These are phyloP conservation scores for Phrynocephalus vlangalii DNA, from an alignment of 2,797 vertebrate genomes.

Conservation along the genomic window DNA sequence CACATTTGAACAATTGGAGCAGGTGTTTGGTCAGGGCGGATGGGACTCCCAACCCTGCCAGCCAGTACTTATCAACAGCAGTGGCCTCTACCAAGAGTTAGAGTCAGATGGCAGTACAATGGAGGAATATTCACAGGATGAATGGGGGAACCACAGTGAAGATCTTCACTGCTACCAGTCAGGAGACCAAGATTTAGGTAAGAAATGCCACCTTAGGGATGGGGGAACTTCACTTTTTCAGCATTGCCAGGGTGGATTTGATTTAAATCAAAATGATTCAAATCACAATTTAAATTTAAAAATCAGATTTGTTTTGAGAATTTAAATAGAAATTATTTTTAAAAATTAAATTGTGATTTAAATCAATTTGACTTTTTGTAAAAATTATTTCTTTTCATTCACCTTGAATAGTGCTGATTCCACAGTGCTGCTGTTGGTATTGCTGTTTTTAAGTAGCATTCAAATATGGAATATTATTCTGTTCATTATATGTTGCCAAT, in stretches of 20 bases:
- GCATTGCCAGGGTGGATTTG: not conserved
- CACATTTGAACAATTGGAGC: constrained; percentile 98
- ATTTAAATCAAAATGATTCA: too few species aligned
- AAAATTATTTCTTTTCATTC: too few species aligned
- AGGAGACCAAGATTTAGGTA: constrained; percentile 92
- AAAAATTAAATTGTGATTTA: too few species aligned
- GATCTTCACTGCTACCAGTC: constrained; percentile 95
- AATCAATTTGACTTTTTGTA: too few species aligned
- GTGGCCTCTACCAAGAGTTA: constrained; percentile 97
- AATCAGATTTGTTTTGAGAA: too few species aligned
- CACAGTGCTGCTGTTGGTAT: not conserved
- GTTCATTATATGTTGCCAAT: not conserved
- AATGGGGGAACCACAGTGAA: constrained; percentile 95
- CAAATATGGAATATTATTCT: not conserved
- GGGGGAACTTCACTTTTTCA: not conserved
- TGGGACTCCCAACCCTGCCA: constrained; percentile 98
- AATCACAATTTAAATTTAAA: too few species aligned
- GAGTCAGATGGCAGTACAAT: constrained; percentile 96
- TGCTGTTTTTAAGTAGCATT: not conserved
- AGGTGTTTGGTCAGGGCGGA: constrained; percentile 98
- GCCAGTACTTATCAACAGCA: constrained; percentile 98
- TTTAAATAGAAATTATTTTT: too few species aligned
- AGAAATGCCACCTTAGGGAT: constrained; percentile 55
- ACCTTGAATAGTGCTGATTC: not conserved
- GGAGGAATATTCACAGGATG: constrained; percentile 97